phyloP scores from a whole-genome alignment of 53 echinoderm and acorn worm species.

The Actinopyga echinites region DNA sequence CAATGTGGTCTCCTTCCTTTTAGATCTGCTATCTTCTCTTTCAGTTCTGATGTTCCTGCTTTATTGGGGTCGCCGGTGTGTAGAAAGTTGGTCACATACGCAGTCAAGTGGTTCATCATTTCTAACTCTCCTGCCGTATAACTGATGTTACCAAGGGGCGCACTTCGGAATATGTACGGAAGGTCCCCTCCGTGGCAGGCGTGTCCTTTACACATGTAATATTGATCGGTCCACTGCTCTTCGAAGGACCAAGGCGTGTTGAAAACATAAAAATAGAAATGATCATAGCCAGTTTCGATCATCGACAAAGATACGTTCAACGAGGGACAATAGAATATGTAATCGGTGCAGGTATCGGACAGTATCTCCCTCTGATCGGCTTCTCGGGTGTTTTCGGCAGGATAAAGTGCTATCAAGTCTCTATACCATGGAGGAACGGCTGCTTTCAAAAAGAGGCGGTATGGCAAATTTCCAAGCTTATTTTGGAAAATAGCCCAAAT shows the following conservation, averaged over 20 bases:
- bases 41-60: neutral
- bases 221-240: neutral
- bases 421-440: neutral
- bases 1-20: neutral
- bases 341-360: neutral
- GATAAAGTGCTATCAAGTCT: neutral
- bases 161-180: conserved; percentile 6
- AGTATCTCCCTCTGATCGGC: conserved; percentile 9
- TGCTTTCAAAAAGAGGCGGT: neutral
- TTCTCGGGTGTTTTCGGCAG: neutral
- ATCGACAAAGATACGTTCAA: neutral
- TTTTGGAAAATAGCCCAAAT: neutral
- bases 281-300: neutral
- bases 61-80: conserved; percentile 1
- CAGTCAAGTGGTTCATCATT: neutral
- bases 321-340: neutral
- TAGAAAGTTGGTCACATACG: neutral
- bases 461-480: neutral
- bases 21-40: neutral
- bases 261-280: neutral
- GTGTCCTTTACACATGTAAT: neutral
- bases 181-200: conserved; percentile 12
- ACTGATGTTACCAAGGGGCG: neutral
- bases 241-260: neutral
- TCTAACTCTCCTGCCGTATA: neutral